Percentiles rank a stretch among this genome's conserved stretches.
Evolutionary conservation across 2,888 invertebrate genomes (phyloP).

Genomic region (Isotomurus palustris): DNA sequence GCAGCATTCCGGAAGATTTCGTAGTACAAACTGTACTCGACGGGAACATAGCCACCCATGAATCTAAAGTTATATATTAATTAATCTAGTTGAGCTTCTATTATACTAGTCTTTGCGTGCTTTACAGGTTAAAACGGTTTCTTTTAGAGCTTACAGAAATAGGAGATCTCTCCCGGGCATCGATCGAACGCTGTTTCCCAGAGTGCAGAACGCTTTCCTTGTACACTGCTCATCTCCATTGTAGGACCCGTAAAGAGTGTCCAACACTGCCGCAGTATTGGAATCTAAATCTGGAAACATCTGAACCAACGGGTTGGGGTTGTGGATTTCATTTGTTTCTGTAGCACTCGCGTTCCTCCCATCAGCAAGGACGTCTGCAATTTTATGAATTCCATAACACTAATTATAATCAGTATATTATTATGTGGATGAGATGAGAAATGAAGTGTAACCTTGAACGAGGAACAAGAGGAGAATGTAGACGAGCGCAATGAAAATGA

Average conservation of each 20-base stretch:
- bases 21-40: slow-evolving; percentile 30
- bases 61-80: slow-evolving; percentile 18
- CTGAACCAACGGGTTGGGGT: slow-evolving; percentile 28
- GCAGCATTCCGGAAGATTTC: slow-evolving; percentile 39
- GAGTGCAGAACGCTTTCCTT: slow-evolving; percentile 30
- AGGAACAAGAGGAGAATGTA: slow-evolving; percentile 34
- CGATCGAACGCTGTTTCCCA: slow-evolving; percentile 33
- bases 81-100: neutral
- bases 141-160: slow-evolving; percentile 25
- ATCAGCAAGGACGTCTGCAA: too few species aligned
- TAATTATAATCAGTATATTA: too few species aligned
- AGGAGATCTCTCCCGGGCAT: slow-evolving; percentile 32
- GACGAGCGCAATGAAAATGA: slow-evolving; percentile 23
- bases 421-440: too few species aligned
- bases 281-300: slow-evolving; percentile 23
- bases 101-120: too few species aligned
- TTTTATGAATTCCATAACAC: too few species aligned
- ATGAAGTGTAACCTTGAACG: slow-evolving; percentile 23
- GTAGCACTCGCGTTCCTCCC: too few species aligned
- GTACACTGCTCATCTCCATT: slow-evolving; percentile 31
- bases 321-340: too few species aligned
- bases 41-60: slow-evolving; percentile 34
- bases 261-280: slow-evolving; percentile 15
- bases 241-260: slow-evolving; percentile 26
- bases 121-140: neutral